Base-by-base conservation (phyloP, 1,140 invertebrate species). In the Chrysomallon squamiferum region DNA sequence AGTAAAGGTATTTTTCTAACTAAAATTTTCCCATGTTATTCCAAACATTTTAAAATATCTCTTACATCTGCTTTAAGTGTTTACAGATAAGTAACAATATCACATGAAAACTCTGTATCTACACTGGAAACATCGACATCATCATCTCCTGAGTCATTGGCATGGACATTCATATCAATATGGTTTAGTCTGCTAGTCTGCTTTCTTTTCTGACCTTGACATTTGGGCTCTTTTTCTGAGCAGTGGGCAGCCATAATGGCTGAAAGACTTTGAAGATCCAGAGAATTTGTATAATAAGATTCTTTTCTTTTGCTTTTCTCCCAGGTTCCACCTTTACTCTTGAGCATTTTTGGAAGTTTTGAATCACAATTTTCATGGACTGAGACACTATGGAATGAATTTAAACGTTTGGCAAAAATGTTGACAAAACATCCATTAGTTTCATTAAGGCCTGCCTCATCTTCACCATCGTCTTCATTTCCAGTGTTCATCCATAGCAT, bases 361-460 rank as follows among this genome's bases (percentile, higher is more conserved):
- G 7, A 20, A 50, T 11, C 30, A 13, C 20, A 13, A 35, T 1
- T 20, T 35, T 22, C 35, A 47, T 32, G 25, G 32, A 25, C 9
- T n/a, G 32, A 30, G 13, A 30, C 20, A n/a, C 33, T 49, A 27
- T 70, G 65, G 2, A 68, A 57, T 13, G 61, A 63, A 18, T 67
- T 68, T 25, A 71, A 49, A 22, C 68, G 71, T 27, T 74, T 74
- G 50, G 69, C 56, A 35, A 74, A 71, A 0, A 74, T 62, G 33
- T 71, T 71, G 7, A 68, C 61, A 62, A 74, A 74, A 41, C 72
- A 74, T 11, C 72, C 72, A 52, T 63, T 73, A 22, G 38, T 57
- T 41, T 59, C 66, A 38, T 30, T 59, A 29, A 47, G 62, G 45
- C n/a, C 54, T 6, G 27, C 29, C 25, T 45, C 45, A 27, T 32